A percentile compares a stretch with the other conserved stretches of the same genome.
Evolutionary conservation across 2,797 vertebrate genomes (phyloP).

Genomic region (Diglossa cyanea): DNA sequence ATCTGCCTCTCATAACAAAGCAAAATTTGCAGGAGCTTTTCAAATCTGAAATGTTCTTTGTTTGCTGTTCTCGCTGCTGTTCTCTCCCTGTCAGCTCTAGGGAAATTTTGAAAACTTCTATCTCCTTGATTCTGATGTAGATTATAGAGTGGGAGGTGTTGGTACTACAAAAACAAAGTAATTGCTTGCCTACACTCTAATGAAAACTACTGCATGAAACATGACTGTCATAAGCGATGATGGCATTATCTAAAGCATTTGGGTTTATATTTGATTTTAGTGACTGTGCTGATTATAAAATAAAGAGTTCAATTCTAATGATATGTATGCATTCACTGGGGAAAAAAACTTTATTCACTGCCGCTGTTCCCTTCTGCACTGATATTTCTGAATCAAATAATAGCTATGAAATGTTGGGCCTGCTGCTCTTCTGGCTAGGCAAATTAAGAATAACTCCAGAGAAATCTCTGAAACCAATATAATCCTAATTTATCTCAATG

Average conservation of each 20-base stretch:
- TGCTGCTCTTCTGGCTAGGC: neutral
- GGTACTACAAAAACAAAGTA: slow-evolving; percentile 27
- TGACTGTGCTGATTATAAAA: slow-evolving; percentile 39
- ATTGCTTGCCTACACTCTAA: slow-evolving; percentile 36
- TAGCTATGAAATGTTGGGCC: neutral
- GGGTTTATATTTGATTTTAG: slow-evolving; percentile 31
- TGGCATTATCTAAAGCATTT: slow-evolving; percentile 27
- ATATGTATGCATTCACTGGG: neutral
- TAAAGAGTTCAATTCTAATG: slow-evolving; percentile 9
- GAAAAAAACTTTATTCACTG: neutral
- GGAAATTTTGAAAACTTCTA: slow-evolving; percentile 20
- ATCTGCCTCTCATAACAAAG: neutral
- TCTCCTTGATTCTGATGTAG: slow-evolving; percentile 39
- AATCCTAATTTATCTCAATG: neutral
- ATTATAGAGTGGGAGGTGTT: slow-evolving; percentile 53
- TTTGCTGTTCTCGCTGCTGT: neutral
- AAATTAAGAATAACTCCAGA: neutral
- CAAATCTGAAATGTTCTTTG: neutral
- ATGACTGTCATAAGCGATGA: slow-evolving; percentile 25
- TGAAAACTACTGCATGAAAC: slow-evolving; percentile 39
- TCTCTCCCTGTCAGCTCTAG: slow-evolving; percentile 11
- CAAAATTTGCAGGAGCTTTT: neutral
- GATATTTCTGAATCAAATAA: slow-evolving; percentile 17
- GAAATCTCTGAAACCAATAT: neutral
- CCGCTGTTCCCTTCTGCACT: neutral